Evolutionary conservation across 2,888 invertebrate genomes (phyloP).

Genomic region (Fragum fragum): DNA sequence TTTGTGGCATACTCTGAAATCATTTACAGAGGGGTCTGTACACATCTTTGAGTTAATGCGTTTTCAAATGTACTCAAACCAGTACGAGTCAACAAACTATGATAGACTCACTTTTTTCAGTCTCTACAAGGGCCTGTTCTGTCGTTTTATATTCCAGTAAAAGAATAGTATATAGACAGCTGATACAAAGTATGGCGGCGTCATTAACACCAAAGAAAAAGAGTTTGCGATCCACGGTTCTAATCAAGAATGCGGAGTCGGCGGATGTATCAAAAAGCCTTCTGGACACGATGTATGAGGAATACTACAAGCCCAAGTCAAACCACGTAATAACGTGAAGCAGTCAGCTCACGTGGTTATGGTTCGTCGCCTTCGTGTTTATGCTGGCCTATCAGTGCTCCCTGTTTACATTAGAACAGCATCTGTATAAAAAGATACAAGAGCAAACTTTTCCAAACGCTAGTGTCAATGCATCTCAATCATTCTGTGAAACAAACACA

Average conservation of each 20-base stretch:
- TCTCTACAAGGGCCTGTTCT: too few species aligned
- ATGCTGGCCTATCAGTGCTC: conserved; percentile 44
- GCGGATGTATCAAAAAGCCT: neutral
- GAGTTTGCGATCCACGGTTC: neutral
- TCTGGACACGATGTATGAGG: neutral
- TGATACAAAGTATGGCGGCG: neutral
- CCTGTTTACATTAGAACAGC: conserved; percentile 43
- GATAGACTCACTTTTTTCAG: too few species aligned
- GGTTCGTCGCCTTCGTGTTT: conserved; percentile 43
- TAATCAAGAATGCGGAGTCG: neutral
- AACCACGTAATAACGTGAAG: neutral
- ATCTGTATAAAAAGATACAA: conserved; percentile 51
- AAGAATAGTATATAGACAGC: too few species aligned
- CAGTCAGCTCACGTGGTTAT: conserved; percentile 43
- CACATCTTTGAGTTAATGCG: too few species aligned
- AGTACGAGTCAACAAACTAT: too few species aligned
- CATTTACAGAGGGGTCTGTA: too few species aligned
- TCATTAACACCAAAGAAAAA: neutral
- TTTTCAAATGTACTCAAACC: too few species aligned
- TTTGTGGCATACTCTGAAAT: too few species aligned
- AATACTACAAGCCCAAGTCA: neutral
- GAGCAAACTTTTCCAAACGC: conserved; percentile 44
- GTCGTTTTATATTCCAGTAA: too few species aligned
- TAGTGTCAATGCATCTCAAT: conserved; percentile 24
- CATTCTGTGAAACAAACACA: conserved; percentile 43